Conservation (phyloP, 2,888 invertebrate genomes). For the Conchocele bisecta region DNA sequence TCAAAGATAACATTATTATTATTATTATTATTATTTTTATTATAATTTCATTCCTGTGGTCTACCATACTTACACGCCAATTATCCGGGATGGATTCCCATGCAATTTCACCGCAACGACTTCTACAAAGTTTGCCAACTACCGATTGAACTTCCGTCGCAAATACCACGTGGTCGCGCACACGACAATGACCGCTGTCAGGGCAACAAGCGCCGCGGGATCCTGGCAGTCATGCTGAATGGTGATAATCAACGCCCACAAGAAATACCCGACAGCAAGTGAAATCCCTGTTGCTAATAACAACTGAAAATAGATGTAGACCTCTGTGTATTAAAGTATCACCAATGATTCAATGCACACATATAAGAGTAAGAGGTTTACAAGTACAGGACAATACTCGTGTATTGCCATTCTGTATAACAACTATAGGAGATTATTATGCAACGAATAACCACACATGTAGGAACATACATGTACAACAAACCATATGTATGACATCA, state of each 20-base stretch:
- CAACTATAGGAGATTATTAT: neutral
- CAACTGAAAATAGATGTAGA: neutral
- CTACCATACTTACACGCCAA: conserved; percentile 52
- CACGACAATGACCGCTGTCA: conserved; percentile 51
- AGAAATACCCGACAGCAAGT: conserved; percentile 57
- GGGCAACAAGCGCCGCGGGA: conserved; percentile 58
- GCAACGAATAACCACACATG: no score
- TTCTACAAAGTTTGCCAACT: conserved; percentile 30
- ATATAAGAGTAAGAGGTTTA: no score
- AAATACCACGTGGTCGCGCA: conserved; percentile 49
- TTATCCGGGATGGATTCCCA: conserved; percentile 12
- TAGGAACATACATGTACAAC: no score
- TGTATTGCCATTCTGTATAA: neutral
- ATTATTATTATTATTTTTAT: no score
- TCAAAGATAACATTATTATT: no score
- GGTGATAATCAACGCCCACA: conserved; percentile 58
- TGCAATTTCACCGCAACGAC: conserved; percentile 9
- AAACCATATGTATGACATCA: no score
- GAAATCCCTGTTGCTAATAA: neutral
- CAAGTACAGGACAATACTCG: neutral
- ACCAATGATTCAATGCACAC: no score
- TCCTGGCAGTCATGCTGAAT: conserved; percentile 43
- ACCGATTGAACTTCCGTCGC: conserved; percentile 41
- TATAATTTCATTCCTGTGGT: neutral
- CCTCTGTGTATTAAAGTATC: neutral